Conservation (phyloP, 2,113 vertebrate species). For the Percopsis transmontana region DNA sequence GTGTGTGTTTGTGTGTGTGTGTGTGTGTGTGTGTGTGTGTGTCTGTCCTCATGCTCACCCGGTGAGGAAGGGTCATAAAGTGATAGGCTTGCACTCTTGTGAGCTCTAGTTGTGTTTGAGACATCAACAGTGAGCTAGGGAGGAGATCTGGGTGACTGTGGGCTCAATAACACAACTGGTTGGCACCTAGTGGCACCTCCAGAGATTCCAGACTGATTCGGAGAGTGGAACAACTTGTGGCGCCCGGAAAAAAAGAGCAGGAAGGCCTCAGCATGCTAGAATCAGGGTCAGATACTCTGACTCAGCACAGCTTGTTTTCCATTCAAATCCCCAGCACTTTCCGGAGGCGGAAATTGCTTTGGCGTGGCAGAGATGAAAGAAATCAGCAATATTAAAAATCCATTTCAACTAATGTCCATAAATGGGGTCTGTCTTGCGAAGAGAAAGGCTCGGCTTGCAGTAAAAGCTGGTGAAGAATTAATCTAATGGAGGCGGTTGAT, state of each 20-base stretch:
- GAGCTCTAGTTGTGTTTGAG: too few relatives aligned
- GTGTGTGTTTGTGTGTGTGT: too few relatives aligned
- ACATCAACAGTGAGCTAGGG: too few relatives aligned
- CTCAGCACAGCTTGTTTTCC: background rate
- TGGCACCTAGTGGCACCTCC: too few relatives aligned
- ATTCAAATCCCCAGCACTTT: background rate
- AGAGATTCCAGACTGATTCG: too few relatives aligned
- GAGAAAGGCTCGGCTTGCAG: background rate
- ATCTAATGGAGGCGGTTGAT: background rate
- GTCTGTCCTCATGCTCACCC: background rate
- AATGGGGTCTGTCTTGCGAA: conserved; percentile 9
- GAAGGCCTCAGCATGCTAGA: too few relatives aligned
- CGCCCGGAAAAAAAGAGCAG: too few relatives aligned
- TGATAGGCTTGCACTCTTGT: background rate
- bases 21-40: background rate
- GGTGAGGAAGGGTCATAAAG: background rate
- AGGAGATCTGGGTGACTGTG: too few relatives aligned
- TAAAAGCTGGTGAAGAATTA: background rate
- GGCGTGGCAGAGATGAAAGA: background rate
- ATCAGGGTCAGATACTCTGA: background rate
- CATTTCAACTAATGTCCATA: conserved; percentile 20
- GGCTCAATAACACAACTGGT: too few relatives aligned
- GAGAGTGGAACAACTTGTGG: too few relatives aligned
- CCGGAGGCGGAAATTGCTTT: background rate
- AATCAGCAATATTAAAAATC: conserved; percentile 19